Percentiles rank a stretch among this genome's conserved stretches.
Conservation (phyloP, 2,113 vertebrate genomes). For the Oryzias javanicus region DNA sequence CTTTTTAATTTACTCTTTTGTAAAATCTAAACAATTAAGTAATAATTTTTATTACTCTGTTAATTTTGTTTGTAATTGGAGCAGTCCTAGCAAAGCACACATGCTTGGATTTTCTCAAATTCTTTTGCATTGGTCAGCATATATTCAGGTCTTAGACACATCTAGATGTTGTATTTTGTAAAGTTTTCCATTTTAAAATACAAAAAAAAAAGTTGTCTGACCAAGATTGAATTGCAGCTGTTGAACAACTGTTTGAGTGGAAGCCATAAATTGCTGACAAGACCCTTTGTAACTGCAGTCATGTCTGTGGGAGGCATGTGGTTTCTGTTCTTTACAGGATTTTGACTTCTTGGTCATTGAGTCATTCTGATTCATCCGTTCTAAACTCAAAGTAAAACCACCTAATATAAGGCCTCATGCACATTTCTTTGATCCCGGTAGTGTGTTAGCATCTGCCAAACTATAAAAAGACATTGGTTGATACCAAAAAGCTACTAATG, state of each 20-base stretch:
- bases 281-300: constrained; percentile 10
- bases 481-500: constrained; percentile 25
- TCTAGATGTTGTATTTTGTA: not conserved
- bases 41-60: not conserved
- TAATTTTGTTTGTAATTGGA: not conserved
- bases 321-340: constrained; percentile 28
- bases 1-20: too few relatives aligned
- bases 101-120: not conserved
- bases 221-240: not conserved
- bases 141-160: not conserved
- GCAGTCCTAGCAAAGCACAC: not conserved
- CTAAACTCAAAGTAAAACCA: constrained; percentile 37
- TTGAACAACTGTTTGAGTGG: not conserved
- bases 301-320: constrained; percentile 41
- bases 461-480: constrained; percentile 41
- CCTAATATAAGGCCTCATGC: constrained; percentile 25
- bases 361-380: constrained; percentile 53
- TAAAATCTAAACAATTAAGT: not conserved
- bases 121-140: not conserved
- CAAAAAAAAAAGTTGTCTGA: not conserved
- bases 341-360: constrained; percentile 50
- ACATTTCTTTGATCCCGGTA: constrained; percentile 34
- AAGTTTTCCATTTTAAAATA: not conserved
- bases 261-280: constrained; percentile 26
- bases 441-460: constrained; percentile 14